Evolutionary conservation across 2,797 vertebrate species (phyloP), one percentile per base, ranked within the genome.

Genomic region (Scomberomorus guttatus): DNA sequence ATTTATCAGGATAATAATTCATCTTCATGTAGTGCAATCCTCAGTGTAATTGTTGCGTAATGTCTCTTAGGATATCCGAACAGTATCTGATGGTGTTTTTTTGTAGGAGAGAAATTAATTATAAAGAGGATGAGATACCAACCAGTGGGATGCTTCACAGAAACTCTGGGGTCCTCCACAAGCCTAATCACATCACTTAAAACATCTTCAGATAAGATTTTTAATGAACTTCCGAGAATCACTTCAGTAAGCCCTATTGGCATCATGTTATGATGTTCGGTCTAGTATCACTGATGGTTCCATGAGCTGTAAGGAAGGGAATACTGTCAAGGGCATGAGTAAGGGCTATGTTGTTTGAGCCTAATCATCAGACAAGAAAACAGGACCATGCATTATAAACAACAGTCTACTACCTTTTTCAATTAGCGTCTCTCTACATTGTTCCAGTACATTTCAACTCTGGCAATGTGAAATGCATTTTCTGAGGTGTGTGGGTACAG

Each of bases 131-230:
- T 87, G 86, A 84, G 82, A 86, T 84, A 79, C 82, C 85, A 85
- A 87, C 81, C 85, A 79, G 77, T 80, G 83, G 87, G 80, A 90
- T 62, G 48, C 81, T 81, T 81, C 58, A 62, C 66, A 81, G 50
- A 69, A 90, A 85, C 89, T 87, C 87, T 4, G 24, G 75, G 82
- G 86, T 86, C 86, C 89, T 93, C 88, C 71, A 85, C 32, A 82
- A 84, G 74, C 55, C 81, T 92, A 93, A 92, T 92, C 84, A 71
- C 80, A 80, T 89, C 88, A 81, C 84, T 94, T 89, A 88, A 84
- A 86, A 90, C 80, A 81, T 87, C 80, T 90, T 90, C 85, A 90
- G 92, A 92, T 92, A 90, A 84, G 79, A 81, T 73, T 81, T 84
- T 76, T 90, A 90, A 93, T 92, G 84, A 92, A 91, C 85, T 86